Evolutionary conservation across 2,113 vertebrate genomes (phyloP), one percentile per base, ranked within the genome.

Genomic region (Mola mola): DNA sequence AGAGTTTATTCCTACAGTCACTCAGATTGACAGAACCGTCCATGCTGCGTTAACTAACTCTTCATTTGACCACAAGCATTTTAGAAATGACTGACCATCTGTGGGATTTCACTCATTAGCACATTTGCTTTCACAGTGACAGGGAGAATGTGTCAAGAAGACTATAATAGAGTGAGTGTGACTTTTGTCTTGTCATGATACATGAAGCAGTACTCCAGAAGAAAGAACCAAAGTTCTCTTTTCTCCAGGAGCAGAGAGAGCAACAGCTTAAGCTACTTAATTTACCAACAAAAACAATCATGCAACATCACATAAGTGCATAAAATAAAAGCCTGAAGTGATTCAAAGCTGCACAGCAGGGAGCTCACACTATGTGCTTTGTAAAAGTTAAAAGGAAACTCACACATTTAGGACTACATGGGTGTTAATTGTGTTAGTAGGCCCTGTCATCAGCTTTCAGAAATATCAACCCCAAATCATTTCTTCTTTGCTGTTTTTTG

Each of bases 91-190:
- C 57, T 59, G 79, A 63, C 87, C 88, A 88, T 89, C 86, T 89
- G 85, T 63, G 78, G 78, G 72, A 79, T 84, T 82, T 91, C 84
- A 83, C 84, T 90, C 87, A 78, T 90, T 88, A 84, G 75, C 78
- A 68, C 87, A 34, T 88, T 81, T 82, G 72, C 72, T 80, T 76
- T 83, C 83, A 70, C 71, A 80, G 72, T 77, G 67, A 85, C 70
- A 40, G 66, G 51, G 68, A 55, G 80, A 84, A 85, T 83, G 78
- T 75, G 72, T 76, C 6, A 22, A 65, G 52, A 71, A 49, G 82
- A 77, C 65, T 74, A 74, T 56, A 87, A 83, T 82, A 66, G 73
- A 85, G 76, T 24, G 61, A 85, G 83, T 79, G 84, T 79, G 75
- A 85, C 78, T 86, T 81, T 82, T 74, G 64, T 81, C 66, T 78